Percentiles rank a stretch among this genome's conserved stretches.
phyloP scores from a whole-genome alignment of 2,797 vertebrate genomes.

The Petrocephalus sullivani region DNA sequence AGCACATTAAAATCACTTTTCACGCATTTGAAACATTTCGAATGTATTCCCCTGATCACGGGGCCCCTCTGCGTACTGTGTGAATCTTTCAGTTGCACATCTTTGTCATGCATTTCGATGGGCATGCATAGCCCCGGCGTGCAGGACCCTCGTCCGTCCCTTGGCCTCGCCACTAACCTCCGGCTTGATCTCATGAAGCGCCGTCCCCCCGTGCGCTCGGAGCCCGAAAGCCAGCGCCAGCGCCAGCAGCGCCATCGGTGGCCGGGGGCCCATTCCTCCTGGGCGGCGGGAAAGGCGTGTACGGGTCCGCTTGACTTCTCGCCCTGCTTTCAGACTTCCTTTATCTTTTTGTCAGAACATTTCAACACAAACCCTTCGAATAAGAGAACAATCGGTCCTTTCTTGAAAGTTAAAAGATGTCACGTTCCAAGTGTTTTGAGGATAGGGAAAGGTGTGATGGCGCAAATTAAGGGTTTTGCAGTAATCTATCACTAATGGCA shows the following conservation, averaged over 20 bases:
- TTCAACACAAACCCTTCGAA: conserved; percentile 21
- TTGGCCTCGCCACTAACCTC: conserved; percentile 52
- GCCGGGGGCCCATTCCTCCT: conserved; percentile 51
- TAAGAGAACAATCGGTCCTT: not conserved
- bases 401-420: not conserved
- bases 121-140: not conserved
- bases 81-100: not conserved
- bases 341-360: conserved; percentile 52
- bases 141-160: not conserved
- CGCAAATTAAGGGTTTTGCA: not conserved
- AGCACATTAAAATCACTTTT: not conserved
- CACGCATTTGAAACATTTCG: not conserved
- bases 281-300: not conserved
- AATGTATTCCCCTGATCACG: not conserved
- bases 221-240: conserved; percentile 48
- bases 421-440: not conserved
- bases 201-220: conserved; percentile 48
- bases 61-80: not conserved
- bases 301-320: not conserved
- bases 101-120: not conserved
- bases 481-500: not conserved
- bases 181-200: conserved; percentile 49
- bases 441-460: not conserved
- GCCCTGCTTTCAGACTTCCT: not conserved
- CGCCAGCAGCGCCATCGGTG: conserved; percentile 46